Evolutionary conservation across 2,888 invertebrate species (phyloP), one percentile per base, ranked within the genome.

Genomic region (Agrypnus murinus): DNA sequence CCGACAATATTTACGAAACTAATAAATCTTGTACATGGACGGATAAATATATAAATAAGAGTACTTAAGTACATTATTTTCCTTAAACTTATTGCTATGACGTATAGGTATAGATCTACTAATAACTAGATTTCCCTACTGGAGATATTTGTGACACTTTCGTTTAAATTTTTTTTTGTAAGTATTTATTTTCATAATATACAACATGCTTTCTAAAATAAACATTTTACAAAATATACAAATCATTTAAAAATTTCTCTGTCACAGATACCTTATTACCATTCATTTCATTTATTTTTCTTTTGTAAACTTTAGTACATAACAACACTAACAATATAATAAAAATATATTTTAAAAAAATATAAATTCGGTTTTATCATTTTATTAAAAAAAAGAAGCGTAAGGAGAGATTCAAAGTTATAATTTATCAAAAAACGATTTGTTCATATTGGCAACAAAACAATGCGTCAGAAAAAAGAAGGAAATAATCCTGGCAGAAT

Each of bases 61-160:
- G 65, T 58, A 65, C 65, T 65, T 65, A 65, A 65, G 65, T 65
- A 65, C 65, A 57, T 55, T 17, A n/a, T 55, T 40, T 36, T 7
- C 32, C 5, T 25, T 25, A 25, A 25, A 25, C 2, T 53, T 55
- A 55, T 55, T 55, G 55, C 55, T 55, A 55, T 10, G 15, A 53
- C 32, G 19, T 31, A 10, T 36, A 32, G 55, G 55, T 55, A 55
- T 36, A 10, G 55, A 55, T 53, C 53, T n/a, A 40, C 12, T 7
- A 40, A 12, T 40, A 40, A 40, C 10, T 12, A 40, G 7, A 40
- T 40, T 7, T 12, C 3, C 7, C 7, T n/a, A 12, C 40, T 40
- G n/a, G 2, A 40, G 40, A 25, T 25, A 25, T 25, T 25, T 25
- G 25, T 25, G 25, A 25, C 25, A 25, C 25, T 2, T 25, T 25